Conservation (phyloP, 2,797 vertebrate species). For the Sebastes kiyomatsui region DNA sequence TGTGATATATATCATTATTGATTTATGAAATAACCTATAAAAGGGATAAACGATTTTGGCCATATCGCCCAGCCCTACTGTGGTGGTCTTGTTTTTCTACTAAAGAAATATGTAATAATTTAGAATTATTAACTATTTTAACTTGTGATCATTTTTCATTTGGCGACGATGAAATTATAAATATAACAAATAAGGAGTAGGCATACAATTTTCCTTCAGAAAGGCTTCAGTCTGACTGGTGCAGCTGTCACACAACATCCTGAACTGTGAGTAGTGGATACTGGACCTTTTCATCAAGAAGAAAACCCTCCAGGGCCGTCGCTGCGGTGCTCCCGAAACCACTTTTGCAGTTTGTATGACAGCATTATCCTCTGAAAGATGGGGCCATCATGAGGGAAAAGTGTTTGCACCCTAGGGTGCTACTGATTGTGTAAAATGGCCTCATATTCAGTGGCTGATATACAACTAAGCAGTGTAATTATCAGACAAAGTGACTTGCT, state of each 20-base stretch:
- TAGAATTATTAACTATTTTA: background rate
- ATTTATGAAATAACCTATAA: no score
- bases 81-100: background rate
- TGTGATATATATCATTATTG: no score
- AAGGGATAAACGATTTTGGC: no score
- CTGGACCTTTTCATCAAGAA: conserved; percentile 4
- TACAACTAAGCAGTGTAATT: conserved; percentile 29
- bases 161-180: background rate
- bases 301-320: conserved; percentile 2
- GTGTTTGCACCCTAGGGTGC: conserved; percentile 23
- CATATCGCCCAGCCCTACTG: background rate
- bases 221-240: background rate
- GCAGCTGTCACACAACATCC: conserved; percentile 36
- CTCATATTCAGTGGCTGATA: conserved; percentile 14
- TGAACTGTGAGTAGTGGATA: background rate
- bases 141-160: background rate
- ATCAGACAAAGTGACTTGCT: conserved; percentile 21
- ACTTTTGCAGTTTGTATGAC: conserved; percentile 15
- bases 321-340: conserved; percentile 23
- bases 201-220: background rate
- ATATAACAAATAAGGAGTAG: background rate
- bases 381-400: conserved; percentile 3
- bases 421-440: conserved; percentile 22
- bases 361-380: conserved; percentile 12
- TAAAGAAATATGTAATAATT: background rate